Evolutionary conservation across 2,888 invertebrate species (phyloP).

Genomic region (Schizaphis graminum): DNA sequence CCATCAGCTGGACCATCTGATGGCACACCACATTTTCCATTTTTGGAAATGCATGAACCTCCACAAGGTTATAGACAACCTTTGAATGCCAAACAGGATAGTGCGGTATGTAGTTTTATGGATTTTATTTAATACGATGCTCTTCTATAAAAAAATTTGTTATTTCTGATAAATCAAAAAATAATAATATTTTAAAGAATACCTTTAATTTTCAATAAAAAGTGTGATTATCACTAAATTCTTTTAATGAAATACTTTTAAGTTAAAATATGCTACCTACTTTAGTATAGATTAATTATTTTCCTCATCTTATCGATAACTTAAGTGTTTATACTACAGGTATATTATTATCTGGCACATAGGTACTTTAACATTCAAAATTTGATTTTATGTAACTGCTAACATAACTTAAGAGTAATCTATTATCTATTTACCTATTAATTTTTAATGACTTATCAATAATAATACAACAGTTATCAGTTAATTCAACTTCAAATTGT

Average conservation of each 20-base stretch:
- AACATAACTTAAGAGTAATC: neutral
- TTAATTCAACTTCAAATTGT: neutral
- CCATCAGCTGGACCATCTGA: constrained; percentile 74
- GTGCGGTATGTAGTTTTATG: constrained; percentile 67
- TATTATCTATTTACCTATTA: neutral
- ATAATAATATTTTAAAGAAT: neutral
- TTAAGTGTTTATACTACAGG: neutral
- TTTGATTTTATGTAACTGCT: neutral
- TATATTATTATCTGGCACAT: neutral
- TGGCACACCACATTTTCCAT: constrained; percentile 88
- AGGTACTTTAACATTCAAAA: neutral
- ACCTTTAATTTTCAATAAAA: neutral
- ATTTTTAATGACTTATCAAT: neutral
- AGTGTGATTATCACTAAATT: neutral
- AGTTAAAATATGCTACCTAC: neutral
- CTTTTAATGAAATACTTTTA: neutral
- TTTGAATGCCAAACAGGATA: constrained; percentile 67
- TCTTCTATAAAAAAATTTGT: neutral
- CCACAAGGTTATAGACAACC: constrained; percentile 78
- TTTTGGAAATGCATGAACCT: constrained; percentile 89
- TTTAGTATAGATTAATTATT: neutral
- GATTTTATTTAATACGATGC: neutral
- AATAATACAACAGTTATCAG: neutral
- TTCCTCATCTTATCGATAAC: neutral
- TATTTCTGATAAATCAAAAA: neutral